Evolutionary conservation across 2,888 invertebrate species (phyloP).

Genomic region (Sicus ferrugineus): DNA sequence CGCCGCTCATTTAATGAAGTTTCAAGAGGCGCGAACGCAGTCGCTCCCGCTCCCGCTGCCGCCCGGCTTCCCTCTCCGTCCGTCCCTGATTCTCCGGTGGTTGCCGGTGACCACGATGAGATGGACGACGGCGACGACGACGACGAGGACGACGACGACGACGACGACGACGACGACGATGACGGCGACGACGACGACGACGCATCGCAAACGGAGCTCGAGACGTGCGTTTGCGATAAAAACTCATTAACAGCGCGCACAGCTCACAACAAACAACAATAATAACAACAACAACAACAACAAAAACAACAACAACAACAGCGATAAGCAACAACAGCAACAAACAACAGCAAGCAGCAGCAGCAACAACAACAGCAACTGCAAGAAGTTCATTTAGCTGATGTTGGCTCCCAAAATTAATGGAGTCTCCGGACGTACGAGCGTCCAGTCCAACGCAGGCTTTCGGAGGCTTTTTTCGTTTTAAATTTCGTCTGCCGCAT

Average conservation of each 20-base stretch:
- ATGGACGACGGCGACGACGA: too few species aligned
- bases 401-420: slow-evolving; percentile 27
- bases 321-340: neutral
- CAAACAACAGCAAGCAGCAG: slow-evolving; percentile 7
- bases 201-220: neutral
- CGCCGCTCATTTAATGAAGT: slow-evolving; percentile 13
- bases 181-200: neutral
- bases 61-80: neutral
- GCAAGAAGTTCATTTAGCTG: slow-evolving; percentile 16
- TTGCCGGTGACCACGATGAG: too few species aligned
- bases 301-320: slow-evolving; percentile 5
- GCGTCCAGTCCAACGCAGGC: neutral
- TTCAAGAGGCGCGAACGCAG: neutral
- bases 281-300: slow-evolving; percentile 15
- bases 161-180: neutral
- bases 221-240: slow-evolving; percentile 10
- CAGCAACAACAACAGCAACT: neutral
- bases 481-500: neutral
- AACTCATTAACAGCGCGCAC: slow-evolving; percentile 20
- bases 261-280: neutral
- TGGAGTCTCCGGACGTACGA: slow-evolving; percentile 8
- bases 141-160: neutral
- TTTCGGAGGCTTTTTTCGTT: neutral
- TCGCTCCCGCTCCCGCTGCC: neutral
- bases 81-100: neutral